A percentile compares a stretch with the other conserved stretches of the same genome.
Conservation (phyloP, 2,888 invertebrate species). For the Sipha maydis region DNA sequence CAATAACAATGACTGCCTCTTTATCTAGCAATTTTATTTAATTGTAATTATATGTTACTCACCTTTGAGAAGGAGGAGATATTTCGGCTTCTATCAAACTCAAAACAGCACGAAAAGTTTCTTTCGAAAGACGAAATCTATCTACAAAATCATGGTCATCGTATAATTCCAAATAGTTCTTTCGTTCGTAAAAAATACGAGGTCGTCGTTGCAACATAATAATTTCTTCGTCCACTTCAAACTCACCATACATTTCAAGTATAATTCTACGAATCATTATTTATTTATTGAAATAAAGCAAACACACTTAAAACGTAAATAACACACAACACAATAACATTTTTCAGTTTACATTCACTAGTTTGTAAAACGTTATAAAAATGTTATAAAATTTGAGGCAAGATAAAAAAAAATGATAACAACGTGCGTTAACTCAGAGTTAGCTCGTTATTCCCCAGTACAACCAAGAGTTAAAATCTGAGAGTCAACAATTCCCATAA, state of each 20-base stretch:
- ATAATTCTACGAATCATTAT: background rate
- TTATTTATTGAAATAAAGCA: no score
- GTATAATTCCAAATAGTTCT: background rate
- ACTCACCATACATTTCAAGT: background rate
- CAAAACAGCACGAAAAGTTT: background rate
- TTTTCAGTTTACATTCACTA: no score
- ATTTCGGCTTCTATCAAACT: slow-evolving; percentile 12
- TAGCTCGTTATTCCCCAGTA: no score
- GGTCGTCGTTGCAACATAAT: background rate
- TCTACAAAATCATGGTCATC: background rate
- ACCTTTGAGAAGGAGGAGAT: slow-evolving; percentile 5
- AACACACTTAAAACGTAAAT: no score
- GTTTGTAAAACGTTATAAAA: no score
- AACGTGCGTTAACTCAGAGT: no score
- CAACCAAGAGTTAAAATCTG: background rate
- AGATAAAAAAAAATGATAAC: no score
- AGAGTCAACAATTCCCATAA: background rate
- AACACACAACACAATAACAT: no score
- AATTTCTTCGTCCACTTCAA: background rate
- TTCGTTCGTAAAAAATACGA: background rate
- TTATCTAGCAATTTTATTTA: background rate
- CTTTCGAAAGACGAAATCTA: background rate
- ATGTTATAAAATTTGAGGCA: no score
- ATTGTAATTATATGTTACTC: background rate
- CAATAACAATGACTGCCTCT: background rate